phyloP scores from a whole-genome alignment of 1,140 invertebrate species.

The Ceratosolen fusciceps region DNA sequence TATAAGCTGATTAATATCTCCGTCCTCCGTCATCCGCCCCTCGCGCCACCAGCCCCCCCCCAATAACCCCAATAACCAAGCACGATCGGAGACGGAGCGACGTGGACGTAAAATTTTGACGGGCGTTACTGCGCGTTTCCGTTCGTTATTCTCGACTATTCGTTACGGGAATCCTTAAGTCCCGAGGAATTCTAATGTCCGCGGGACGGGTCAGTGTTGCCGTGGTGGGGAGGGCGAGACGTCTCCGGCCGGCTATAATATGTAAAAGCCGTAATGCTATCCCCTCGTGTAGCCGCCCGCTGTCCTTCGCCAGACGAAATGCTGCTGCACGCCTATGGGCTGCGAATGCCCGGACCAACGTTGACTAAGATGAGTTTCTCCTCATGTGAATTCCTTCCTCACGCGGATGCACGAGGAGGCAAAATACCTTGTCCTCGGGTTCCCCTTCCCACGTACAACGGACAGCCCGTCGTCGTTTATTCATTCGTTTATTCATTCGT shows the following conservation, averaged over 20 bases:
- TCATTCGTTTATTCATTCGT: too few relatives aligned
- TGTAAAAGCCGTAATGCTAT: background rate
- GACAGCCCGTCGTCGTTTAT: too few relatives aligned
- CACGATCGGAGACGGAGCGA: too few relatives aligned
- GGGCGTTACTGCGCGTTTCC: too few relatives aligned
- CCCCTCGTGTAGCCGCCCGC: background rate
- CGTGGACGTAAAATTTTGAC: too few relatives aligned
- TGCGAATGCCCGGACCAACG: background rate
- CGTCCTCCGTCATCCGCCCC: too few relatives aligned
- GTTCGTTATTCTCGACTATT: background rate
- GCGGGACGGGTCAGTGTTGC: background rate
- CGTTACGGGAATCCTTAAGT: background rate
- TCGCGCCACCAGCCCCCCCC: too few relatives aligned
- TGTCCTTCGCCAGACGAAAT: background rate
- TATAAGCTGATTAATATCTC: background rate
- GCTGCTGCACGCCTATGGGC: too few relatives aligned
- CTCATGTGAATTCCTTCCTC: background rate
- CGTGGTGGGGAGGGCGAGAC: too few relatives aligned
- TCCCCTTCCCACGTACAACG: background rate
- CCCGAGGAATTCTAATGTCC: background rate
- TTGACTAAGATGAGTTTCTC: conserved; percentile 14
- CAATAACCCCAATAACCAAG: too few relatives aligned
- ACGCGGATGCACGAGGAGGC: background rate
- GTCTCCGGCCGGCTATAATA: background rate
- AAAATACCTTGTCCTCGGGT: background rate